Conservation (phyloP, 2,888 invertebrate genomes). For the Cheilosia soror region DNA sequence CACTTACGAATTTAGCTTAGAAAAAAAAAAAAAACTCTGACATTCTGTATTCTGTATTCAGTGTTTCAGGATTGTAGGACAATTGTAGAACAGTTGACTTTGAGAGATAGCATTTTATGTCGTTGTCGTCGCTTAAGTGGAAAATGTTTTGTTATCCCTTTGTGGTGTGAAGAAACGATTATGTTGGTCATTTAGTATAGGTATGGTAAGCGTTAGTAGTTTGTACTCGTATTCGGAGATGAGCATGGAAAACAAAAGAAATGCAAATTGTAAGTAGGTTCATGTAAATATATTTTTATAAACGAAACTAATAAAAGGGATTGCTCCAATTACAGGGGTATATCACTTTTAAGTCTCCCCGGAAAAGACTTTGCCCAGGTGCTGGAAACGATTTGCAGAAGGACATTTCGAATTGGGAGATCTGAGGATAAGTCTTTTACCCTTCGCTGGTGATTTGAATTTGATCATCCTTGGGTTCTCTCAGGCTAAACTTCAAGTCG, state of each 20-base stretch:
- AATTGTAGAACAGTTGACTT: constrained; percentile 71
- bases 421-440: too few relatives aligned
- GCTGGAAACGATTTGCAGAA: too few relatives aligned
- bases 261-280: neutral
- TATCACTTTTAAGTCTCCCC: too few relatives aligned
- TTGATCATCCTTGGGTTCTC: too few relatives aligned
- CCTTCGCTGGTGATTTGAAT: too few relatives aligned
- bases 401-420: too few relatives aligned
- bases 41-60: constrained; percentile 46
- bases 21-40: constrained; percentile 32
- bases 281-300: too few relatives aligned
- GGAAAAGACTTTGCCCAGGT: too few relatives aligned
- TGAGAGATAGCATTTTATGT: constrained; percentile 66
- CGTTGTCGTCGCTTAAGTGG: constrained; percentile 69
- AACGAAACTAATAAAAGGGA: too few relatives aligned
- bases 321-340: too few relatives aligned
- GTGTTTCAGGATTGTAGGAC: constrained; percentile 68
- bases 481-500: too few relatives aligned
- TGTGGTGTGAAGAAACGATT: constrained; percentile 65
- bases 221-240: neutral
- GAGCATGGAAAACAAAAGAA: neutral
- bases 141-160: constrained; percentile 66
- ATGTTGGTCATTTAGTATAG: constrained; percentile 57
- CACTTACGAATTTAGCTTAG: constrained; percentile 59
- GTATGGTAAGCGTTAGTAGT: neutral